Evolutionary conservation across 2,797 vertebrate genomes (phyloP).

Genomic region (Fringilla coelebs): DNA sequence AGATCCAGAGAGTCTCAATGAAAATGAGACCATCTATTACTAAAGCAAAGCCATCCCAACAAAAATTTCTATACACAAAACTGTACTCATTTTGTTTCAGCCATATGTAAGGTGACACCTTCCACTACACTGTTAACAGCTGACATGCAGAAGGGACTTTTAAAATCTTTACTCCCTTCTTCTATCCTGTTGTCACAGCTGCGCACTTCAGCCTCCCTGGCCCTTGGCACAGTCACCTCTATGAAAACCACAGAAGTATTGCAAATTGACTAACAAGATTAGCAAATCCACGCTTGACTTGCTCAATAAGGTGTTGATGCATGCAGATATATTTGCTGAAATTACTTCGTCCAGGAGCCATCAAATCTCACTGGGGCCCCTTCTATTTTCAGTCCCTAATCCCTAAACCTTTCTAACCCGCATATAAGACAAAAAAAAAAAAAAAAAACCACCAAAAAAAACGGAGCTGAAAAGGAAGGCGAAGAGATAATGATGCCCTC

Average conservation of each 20-base stretch:
- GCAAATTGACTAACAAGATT: slow-evolving; percentile 50
- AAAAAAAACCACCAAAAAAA: not conserved
- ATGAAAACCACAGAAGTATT: not conserved
- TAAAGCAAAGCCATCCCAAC: not conserved
- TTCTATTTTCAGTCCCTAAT: slow-evolving; percentile 44
- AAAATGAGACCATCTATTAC: not conserved
- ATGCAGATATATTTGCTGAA: slow-evolving; percentile 44
- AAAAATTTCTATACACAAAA: not conserved
- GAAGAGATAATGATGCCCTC: slow-evolving; percentile 54
- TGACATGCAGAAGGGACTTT: not conserved
- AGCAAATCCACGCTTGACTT: not conserved
- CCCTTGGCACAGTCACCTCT: not conserved
- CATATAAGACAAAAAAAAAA: not conserved
- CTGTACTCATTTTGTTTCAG: rapidly evolving
- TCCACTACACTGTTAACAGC: not conserved
- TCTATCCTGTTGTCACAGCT: not conserved
- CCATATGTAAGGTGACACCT: not conserved
- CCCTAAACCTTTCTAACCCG: slow-evolving; percentile 42
- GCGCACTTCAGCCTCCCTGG: not conserved
- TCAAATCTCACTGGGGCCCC: not conserved
- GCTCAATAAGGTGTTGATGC: slow-evolving; percentile 49
- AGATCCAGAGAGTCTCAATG: not conserved
- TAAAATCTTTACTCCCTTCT: not conserved
- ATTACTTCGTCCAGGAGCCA: slow-evolving; percentile 10
- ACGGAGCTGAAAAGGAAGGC: slow-evolving; percentile 14